Evolutionary conservation across 2,888 invertebrate species (phyloP), one percentile per base, ranked within the genome.

Genomic region (Bimastos eiseni): DNA sequence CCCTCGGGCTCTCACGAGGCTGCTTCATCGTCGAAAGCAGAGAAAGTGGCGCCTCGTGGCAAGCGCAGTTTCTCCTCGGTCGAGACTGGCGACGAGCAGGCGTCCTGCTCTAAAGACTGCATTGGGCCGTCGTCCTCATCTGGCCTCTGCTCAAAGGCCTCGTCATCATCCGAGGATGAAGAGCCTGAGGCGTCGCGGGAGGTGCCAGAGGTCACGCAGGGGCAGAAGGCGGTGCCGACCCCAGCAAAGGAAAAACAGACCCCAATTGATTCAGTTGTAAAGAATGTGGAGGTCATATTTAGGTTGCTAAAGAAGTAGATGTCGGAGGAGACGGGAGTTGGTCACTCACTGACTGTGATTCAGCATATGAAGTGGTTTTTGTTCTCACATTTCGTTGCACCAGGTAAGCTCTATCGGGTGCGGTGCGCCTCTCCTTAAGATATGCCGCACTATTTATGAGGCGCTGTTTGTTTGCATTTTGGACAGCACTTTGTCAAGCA

Each of bases 221-320:
- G 70, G 15, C 91, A 83, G 83, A 83, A 90, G 89, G 88, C 90
- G 17, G 55, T 55, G 44, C 55, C 86, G 70, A 83, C 44, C 44
- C 21, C 49, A 30, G 86, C n/a, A n/a, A 91, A 91, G 55, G 90
- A 90, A 38, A 91, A 90, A 89, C 89, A 86, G 89, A n/a, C 90
- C 44, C 83, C 83, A 38, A 49, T 89, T 49, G 91, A 91, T 88
- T 84, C 88, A 30, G 90, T 89, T n/a, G 89, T 86, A 89, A 91
- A 91, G 89, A 91, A 91, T 49, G 90, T 89, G 21, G 91, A 91
- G 84, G 88, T 83, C n/a, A 88, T 90, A 33, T 86, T 90, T 37
- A 86, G 55, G 41, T 49, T 90, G 88, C 83, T 90, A 24, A 86
- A 86, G 36, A 86, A 86, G 37, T 86, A 86, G 86, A 37, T 17